Evolutionary conservation across 2,888 invertebrate species (phyloP), one percentile per base, ranked within the genome.

Genomic region (Drosophila leonis): DNA sequence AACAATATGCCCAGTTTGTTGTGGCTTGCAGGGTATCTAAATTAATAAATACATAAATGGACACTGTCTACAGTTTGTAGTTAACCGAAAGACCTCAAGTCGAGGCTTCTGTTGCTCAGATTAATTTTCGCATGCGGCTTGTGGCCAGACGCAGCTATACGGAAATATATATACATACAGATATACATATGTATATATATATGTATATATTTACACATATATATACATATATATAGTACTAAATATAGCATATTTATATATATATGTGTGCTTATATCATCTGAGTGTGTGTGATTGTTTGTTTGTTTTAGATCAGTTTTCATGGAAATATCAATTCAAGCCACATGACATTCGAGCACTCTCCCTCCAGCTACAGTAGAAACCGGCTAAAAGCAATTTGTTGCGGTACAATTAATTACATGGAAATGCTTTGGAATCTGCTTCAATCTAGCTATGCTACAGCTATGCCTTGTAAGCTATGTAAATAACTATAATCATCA

Each of bases 301-400:
- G 24, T 56, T 18, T 57, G n/a, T 48, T 52, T 52, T 59, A 39
- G 69, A 56, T 71, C 56, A 44, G 20, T 52, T 65, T 65, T 71
- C 72, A 71, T 55, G 39, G 62, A 44, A 37, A 75, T 41, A 46
- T 39, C 62, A 68, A 75, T 75, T 72, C 51, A 68, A 55, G 46
- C 46, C 31, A 31, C 51, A 41, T 68, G 75, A 56, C 69, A 68
- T 42, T 55, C 33, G 69, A 68, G 68, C 42, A 31, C 31, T 18
- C 49, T 29, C 20, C 33, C 27, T 27, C 29, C 24, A 37, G 10
- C 27, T 24, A 60, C 60, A 73, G 71, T 48, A 18, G 20, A 27
- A 8, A 4, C 24, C 13, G 6, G 37, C 7, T 42, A 57, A 18
- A 27, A 18, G 31, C 37, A 15, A 52, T n/a, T 52, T 24, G 15